Evolutionary conservation across 2,797 vertebrate genomes (phyloP).

Genomic region (Leucoraja ocellata): DNA sequence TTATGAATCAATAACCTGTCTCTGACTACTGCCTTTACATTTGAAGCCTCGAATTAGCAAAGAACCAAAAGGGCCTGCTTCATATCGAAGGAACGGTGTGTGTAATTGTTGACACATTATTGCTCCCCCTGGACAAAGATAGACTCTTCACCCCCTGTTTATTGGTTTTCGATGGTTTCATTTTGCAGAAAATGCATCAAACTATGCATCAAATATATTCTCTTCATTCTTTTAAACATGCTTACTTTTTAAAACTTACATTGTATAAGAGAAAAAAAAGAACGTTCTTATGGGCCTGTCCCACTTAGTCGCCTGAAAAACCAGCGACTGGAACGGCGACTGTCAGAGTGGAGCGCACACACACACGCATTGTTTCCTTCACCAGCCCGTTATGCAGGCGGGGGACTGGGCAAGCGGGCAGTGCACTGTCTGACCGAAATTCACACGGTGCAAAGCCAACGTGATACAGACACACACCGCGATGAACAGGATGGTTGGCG

Average conservation of each 20-base stretch:
- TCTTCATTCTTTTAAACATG: background rate
- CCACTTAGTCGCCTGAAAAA: no score
- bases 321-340: no score
- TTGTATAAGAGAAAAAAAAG: background rate
- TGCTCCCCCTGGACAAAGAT: background rate
- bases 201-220: background rate
- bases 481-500: no score
- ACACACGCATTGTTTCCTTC: no score
- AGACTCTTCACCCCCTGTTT: background rate
- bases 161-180: background rate
- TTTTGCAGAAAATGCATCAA: background rate
- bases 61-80: background rate
- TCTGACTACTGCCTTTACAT: background rate
- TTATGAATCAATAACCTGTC: slow-evolving; percentile 16
- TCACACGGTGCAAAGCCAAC: no score
- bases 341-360: no score
- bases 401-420: no score
- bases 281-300: no score
- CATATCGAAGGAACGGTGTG: background rate
- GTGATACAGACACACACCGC: no score
- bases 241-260: background rate
- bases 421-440: no score
- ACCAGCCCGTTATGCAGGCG: no score
- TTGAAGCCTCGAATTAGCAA: background rate
- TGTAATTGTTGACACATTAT: background rate